phyloP scores from a whole-genome alignment of 2,113 vertebrate species.

The Nipponia nippon region DNA sequence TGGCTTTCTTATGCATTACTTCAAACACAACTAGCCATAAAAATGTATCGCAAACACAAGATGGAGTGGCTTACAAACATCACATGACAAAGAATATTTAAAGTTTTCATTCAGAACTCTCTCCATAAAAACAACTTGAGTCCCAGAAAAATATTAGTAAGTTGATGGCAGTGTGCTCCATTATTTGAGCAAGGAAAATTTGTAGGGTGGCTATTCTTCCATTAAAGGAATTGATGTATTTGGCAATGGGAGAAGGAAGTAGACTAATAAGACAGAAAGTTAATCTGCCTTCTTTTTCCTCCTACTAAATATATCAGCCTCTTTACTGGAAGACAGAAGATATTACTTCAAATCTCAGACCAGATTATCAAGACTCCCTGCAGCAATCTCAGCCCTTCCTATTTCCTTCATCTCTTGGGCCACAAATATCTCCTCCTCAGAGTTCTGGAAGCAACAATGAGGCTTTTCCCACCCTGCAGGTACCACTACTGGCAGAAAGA shows the following conservation, averaged over 20 bases:
- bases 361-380: neutral
- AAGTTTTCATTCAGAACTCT: neutral
- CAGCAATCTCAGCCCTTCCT: neutral
- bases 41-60: neutral
- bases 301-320: neutral
- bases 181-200: neutral
- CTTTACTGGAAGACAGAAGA: neutral
- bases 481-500: neutral
- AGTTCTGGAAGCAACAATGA: neutral
- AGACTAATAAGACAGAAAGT: neutral
- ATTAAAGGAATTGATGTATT: neutral
- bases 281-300: neutral
- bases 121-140: neutral
- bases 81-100: neutral
- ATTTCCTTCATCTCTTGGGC: neutral
- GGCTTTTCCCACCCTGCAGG: neutral
- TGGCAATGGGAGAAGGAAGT: neutral
- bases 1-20: neutral
- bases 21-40: neutral
- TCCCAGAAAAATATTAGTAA: neutral
- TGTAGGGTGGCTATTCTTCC: neutral
- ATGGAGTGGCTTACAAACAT: neutral
- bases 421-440: neutral
- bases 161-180: neutral
- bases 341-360: neutral